Evolutionary conservation across 2,888 invertebrate genomes (phyloP).

Genomic region (Steinernema hermaphroditum): DNA sequence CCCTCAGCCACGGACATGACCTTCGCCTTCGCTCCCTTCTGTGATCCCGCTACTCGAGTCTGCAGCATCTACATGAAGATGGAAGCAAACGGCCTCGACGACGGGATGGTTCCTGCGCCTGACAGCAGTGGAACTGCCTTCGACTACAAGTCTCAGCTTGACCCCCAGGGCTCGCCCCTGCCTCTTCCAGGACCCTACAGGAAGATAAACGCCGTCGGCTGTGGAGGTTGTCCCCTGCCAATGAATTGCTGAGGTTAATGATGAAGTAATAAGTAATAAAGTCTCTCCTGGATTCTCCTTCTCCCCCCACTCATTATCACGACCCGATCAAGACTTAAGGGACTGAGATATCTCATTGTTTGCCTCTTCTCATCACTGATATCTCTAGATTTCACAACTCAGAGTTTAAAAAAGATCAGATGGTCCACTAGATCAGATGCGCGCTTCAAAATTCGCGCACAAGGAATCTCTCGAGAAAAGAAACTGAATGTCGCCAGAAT

Average conservation of each 20-base stretch:
- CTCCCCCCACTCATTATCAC: too few relatives aligned
- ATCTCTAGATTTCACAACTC: too few relatives aligned
- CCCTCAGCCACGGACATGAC: background rate
- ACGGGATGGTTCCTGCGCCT: background rate
- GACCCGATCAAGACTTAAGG: too few relatives aligned
- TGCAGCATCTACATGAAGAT: background rate
- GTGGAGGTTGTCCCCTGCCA: constrained; percentile 10
- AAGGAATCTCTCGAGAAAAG: too few relatives aligned
- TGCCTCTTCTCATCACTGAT: too few relatives aligned
- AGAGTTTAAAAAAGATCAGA: too few relatives aligned
- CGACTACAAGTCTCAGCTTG: background rate
- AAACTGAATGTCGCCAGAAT: too few relatives aligned
- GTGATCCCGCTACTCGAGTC: background rate
- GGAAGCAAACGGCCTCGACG: background rate
- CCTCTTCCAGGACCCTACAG: background rate
- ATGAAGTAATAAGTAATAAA: background rate
- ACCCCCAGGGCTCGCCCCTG: background rate
- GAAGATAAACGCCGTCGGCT: constrained; percentile 8
- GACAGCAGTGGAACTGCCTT: background rate
- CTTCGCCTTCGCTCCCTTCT: background rate
- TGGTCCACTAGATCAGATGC: too few relatives aligned
- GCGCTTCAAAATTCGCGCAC: too few relatives aligned
- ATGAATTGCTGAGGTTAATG: background rate
- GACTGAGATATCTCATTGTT: too few relatives aligned
- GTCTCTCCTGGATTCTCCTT: too few relatives aligned